Evolutionary conservation across 2,888 invertebrate species (phyloP).

Genomic region (Lydus trimaculatus): DNA sequence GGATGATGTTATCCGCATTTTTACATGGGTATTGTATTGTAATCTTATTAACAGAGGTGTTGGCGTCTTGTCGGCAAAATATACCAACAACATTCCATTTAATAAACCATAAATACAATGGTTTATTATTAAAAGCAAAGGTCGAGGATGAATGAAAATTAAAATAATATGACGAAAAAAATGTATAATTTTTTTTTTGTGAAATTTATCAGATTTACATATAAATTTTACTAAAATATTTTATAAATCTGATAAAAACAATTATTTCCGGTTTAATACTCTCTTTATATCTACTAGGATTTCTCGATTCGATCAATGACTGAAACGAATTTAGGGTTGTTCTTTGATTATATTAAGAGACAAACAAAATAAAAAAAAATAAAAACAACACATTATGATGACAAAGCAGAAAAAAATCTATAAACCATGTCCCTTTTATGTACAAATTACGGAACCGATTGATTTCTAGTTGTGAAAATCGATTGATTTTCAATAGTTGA

Average conservation of each 20-base stretch:
- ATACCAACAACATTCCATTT: conserved; percentile 12
- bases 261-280: neutral
- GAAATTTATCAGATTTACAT: neutral
- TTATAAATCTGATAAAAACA: neutral
- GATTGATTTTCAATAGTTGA: conserved; percentile 6
- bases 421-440: neutral
- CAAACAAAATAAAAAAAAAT: too few relatives aligned
- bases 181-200: neutral
- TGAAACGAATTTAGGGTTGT: neutral
- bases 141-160: neutral
- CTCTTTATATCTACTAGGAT: neutral
- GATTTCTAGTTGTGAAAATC: conserved; percentile 7
- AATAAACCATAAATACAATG: conserved; percentile 12
- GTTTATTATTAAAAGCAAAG: conserved; percentile 8
- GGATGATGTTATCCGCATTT: conserved; percentile 31
- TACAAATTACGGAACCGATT: conserved; percentile 6
- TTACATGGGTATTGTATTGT: conserved; percentile 31
- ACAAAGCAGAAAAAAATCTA: conserved; percentile 1
- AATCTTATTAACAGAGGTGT: conserved; percentile 37
- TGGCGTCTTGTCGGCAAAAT: conserved; percentile 24
- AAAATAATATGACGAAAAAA: neutral
- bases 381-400: neutral
- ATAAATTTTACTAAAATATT: neutral
- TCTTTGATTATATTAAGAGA: neutral
- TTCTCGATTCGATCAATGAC: conserved; percentile 1